Conservation (phyloP, 2,888 invertebrate genomes). For the Dichetophora obliterata region DNA sequence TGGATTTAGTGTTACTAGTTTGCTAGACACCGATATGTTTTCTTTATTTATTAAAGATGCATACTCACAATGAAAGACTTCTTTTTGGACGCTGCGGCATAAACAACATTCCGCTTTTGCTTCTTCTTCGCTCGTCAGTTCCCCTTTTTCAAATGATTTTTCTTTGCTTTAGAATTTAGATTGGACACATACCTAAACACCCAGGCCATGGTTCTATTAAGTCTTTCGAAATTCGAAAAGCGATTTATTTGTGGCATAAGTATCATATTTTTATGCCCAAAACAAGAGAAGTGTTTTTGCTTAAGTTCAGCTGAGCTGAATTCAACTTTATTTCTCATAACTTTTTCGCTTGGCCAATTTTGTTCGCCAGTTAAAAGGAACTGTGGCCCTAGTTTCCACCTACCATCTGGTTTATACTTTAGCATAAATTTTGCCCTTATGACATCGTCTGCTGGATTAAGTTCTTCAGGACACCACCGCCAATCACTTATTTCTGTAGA, state of each 20-base stretch:
- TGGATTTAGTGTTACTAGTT: background rate
- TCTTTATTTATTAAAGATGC: too few relatives aligned
- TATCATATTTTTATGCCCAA: too few relatives aligned
- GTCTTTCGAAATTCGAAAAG: too few relatives aligned
- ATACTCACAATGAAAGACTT: too few relatives aligned
- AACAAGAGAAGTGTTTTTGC: too few relatives aligned
- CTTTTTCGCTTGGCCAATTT: too few relatives aligned
- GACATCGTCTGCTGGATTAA: slow-evolving; percentile 8
- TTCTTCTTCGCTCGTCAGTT: background rate
- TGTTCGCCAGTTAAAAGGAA: too few relatives aligned
- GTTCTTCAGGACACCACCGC: background rate
- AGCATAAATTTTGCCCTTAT: background rate
- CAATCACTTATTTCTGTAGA: background rate
- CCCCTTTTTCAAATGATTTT: background rate
- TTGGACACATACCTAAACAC: background rate
- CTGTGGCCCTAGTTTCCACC: slow-evolving; percentile 12
- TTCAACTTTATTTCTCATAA: too few relatives aligned
- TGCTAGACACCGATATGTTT: background rate
- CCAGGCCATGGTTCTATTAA: too few relatives aligned
- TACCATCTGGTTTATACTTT: background rate
- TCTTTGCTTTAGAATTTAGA: background rate
- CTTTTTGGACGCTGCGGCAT: too few relatives aligned
- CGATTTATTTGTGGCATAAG: too few relatives aligned
- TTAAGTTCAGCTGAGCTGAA: too few relatives aligned
- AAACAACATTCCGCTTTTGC: background rate